A percentile compares a stretch with the other conserved stretches of the same genome.
phyloP scores from a whole-genome alignment of 1,140 invertebrate species.

The Ceratoteleas bidentatus region DNA sequence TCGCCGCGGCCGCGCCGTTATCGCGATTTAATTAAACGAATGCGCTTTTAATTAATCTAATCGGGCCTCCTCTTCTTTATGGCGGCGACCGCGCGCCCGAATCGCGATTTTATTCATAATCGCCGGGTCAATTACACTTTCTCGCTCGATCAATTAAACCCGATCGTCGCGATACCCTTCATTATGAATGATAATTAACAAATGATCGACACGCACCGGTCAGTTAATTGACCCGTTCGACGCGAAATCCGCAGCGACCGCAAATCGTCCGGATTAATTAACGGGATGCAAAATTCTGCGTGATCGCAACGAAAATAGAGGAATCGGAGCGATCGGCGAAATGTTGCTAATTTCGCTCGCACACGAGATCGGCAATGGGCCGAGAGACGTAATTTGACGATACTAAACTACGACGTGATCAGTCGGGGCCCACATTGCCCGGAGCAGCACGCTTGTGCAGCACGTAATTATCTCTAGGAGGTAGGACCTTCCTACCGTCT shows the following conservation, averaged over 20 bases:
- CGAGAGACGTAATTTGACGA: constrained; percentile 37
- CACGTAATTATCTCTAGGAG: constrained; percentile 67
- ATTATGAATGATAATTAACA: no score
- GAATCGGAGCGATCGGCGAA: neutral
- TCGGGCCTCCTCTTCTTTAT: neutral
- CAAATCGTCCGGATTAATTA: no score
- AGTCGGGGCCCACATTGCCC: constrained; percentile 32
- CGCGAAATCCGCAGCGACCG: no score
- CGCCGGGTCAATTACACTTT: no score
- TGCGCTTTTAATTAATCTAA: constrained; percentile 29
- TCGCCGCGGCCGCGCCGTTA: constrained; percentile 58
- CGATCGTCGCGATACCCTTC: no score
- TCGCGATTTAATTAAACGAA: constrained; percentile 33
- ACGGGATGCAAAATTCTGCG: no score
- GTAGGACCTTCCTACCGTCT: constrained; percentile 66
- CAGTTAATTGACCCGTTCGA: no score
- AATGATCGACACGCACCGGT: no score
- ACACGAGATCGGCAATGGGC: constrained; percentile 3
- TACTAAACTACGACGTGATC: constrained; percentile 43
- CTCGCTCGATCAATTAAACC: no score
- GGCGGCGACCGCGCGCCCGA: no score
- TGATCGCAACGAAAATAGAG: no score
- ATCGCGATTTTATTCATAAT: no score
- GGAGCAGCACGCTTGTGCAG: constrained; percentile 55
- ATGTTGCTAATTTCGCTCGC: neutral